Percentiles rank a stretch among this genome's conserved stretches.
These are phyloP conservation scores for Colletes collaris DNA, from an alignment of 2,888 invertebrate genomes.

Conservation along the genomic window DNA sequence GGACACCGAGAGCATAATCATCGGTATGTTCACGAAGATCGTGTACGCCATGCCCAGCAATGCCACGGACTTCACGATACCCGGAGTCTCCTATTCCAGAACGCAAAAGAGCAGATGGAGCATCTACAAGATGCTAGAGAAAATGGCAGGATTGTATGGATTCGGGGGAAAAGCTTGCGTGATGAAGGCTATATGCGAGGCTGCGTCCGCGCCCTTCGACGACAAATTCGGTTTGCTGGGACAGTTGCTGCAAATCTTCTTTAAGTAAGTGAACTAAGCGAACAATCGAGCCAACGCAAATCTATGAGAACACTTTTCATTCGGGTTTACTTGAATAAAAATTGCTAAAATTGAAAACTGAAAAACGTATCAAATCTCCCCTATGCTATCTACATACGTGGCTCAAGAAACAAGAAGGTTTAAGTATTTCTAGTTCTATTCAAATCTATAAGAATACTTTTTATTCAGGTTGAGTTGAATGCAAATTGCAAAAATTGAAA, in stretches of 20 bases:
- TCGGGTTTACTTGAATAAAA: no score
- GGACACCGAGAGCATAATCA: constrained; percentile 81
- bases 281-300: not conserved
- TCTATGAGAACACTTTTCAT: no score
- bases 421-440: no score
- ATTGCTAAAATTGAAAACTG: no score
- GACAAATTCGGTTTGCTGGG: constrained; percentile 89
- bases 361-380: no score
- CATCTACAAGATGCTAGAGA: constrained; percentile 87
- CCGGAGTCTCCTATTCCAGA: constrained; percentile 74
- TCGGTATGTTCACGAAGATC: constrained; percentile 82
- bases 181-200: constrained; percentile 90
- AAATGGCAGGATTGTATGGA: constrained; percentile 83
- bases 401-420: no score
- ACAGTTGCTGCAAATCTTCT: constrained; percentile 89
- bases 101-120: constrained; percentile 84
- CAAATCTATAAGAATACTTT: no score
- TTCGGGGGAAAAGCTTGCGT: constrained; percentile 86
- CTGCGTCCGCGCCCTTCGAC: constrained; percentile 88
- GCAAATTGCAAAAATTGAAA: no score
- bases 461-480: no score
- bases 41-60: constrained; percentile 81
- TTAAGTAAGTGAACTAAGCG: constrained; percentile 83
- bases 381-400: no score
- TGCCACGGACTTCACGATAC: constrained; percentile 79